Percentiles rank a stretch among this genome's conserved stretches.
Conservation (phyloP, 2,888 invertebrate genomes). For the Matsumyia berberina region DNA sequence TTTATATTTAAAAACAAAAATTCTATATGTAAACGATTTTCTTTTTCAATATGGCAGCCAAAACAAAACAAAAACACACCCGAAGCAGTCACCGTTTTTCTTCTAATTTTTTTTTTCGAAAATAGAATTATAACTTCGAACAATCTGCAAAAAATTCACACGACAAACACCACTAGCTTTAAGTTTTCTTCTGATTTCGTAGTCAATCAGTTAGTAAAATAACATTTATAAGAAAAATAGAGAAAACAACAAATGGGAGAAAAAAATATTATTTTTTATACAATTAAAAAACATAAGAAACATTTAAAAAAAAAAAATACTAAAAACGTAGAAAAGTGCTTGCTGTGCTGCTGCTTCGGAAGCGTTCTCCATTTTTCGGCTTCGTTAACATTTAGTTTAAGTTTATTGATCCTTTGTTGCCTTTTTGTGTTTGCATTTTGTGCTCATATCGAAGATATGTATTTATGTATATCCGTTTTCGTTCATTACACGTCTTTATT, state of each 20-base stretch:
- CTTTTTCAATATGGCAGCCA: slow-evolving; percentile 41
- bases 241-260: slow-evolving; percentile 24
- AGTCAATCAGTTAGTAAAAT: slow-evolving; percentile 71
- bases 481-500: slow-evolving; percentile 30
- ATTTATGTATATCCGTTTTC: slow-evolving; percentile 33
- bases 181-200: slow-evolving; percentile 71
- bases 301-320: not conserved
- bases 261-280: slow-evolving; percentile 67
- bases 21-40: slow-evolving; percentile 28
- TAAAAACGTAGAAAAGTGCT: not conserved
- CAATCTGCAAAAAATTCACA: slow-evolving; percentile 61
- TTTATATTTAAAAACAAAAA: slow-evolving; percentile 38
- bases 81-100: slow-evolving; percentile 51
- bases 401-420: slow-evolving; percentile 44
- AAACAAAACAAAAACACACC: slow-evolving; percentile 24
- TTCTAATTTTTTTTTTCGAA: not conserved
- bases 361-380: not conserved
- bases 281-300: slow-evolving; percentile 43
- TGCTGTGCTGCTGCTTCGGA: slow-evolving; percentile 40
- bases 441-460: slow-evolving; percentile 53
- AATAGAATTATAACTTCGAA: slow-evolving; percentile 44
- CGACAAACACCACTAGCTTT: slow-evolving; percentile 64
- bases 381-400: not conserved
- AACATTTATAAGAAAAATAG: slow-evolving; percentile 45
- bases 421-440: slow-evolving; percentile 57